Evolutionary conservation across 2,797 vertebrate genomes (phyloP).

Genomic region (Paratrypauchen microcephalus): DNA sequence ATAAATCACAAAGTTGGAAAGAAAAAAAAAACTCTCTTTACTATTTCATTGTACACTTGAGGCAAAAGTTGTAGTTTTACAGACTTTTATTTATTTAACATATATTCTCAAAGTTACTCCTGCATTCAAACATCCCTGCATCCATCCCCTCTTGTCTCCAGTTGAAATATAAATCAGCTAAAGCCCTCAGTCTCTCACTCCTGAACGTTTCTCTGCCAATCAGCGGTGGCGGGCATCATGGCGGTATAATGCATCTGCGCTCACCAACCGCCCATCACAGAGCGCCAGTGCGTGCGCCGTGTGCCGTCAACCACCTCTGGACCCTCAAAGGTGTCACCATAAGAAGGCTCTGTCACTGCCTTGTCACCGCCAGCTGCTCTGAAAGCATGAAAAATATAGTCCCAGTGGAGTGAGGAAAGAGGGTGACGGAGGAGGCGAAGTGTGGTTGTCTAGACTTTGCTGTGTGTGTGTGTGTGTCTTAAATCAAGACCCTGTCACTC

Average conservation of each 20-base stretch:
- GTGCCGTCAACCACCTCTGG: constrained; percentile 61
- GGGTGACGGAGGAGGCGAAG: constrained; percentile 34
- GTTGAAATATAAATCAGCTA: constrained; percentile 37
- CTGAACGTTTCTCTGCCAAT: constrained; percentile 56
- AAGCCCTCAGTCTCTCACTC: constrained; percentile 35
- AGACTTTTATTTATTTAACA: not conserved
- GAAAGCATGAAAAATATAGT: constrained; percentile 76
- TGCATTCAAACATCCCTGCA: constrained; percentile 2
- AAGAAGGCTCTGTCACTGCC: constrained; percentile 70
- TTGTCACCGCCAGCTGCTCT: constrained; percentile 74
- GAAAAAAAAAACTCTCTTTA: no score
- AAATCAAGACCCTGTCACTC: constrained; percentile 72
- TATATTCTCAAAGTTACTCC: constrained; percentile 1
- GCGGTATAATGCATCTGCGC: constrained; percentile 55
- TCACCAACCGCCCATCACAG: constrained; percentile 61
- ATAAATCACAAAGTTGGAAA: no score
- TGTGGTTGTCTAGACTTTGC: not conserved
- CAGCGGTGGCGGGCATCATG: constrained; percentile 48
- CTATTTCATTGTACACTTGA: no score
- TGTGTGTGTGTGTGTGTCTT: constrained; percentile 45
- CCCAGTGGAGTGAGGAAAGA: constrained; percentile 53
- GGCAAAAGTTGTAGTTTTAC: not conserved
- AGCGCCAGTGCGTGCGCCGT: constrained; percentile 41
- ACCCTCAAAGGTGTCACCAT: constrained; percentile 73
- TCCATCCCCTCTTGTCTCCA: constrained; percentile 15